phyloP scores from a whole-genome alignment of 2,113 vertebrate species.

The Typhlomys cinereus region DNA sequence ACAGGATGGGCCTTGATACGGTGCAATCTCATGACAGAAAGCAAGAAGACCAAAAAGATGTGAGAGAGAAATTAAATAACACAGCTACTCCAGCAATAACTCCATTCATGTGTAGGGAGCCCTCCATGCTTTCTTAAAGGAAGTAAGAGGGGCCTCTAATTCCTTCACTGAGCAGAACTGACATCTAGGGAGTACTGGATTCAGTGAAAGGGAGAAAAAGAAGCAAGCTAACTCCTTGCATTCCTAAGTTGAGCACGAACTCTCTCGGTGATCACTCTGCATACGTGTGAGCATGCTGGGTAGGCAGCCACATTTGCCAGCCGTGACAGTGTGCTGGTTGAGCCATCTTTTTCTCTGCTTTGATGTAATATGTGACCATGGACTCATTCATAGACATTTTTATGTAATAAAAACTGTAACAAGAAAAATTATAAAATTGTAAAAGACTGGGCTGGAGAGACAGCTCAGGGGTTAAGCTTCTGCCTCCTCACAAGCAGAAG shows the following conservation, averaged over 20 bases:
- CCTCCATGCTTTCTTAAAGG: not conserved
- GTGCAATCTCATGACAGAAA: not conserved
- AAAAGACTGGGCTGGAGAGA: no score
- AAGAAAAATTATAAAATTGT: not conserved
- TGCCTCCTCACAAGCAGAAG: no score
- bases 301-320: not conserved
- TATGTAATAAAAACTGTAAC: not conserved
- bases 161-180: not conserved
- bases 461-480: no score
- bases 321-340: not conserved
- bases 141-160: no score
- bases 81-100: not conserved
- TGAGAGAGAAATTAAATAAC: not conserved
- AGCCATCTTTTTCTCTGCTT: not conserved
- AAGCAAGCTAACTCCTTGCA: not conserved
- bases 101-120: not conserved
- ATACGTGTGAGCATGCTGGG: not conserved
- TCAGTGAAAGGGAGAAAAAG: no score
- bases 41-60: not conserved
- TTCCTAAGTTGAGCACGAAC: not conserved
- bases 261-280: not conserved
- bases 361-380: not conserved
- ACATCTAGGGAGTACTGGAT: not conserved
- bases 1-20: not conserved
- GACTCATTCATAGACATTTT: not conserved